phyloP scores from a whole-genome alignment of 92 coral and sea anemone species.

The Phenganax marumi region DNA sequence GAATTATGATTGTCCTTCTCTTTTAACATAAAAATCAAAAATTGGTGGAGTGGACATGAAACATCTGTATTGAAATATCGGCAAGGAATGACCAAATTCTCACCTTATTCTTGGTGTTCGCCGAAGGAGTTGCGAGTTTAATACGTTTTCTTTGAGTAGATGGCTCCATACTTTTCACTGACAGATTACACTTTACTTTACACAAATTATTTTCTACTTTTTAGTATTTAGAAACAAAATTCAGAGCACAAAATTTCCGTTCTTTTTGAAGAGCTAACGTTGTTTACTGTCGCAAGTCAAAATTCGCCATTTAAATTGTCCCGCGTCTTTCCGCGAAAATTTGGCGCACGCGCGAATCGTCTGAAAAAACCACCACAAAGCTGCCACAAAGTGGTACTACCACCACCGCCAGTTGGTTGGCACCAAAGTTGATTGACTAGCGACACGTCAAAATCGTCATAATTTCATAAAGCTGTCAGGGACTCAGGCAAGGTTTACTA shows the following conservation, averaged over 20 bases:
- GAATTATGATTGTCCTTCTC: not conserved
- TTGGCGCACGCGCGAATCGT: conserved; percentile 25
- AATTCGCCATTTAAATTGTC: conserved; percentile 22
- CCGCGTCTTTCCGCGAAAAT: conserved; percentile 32
- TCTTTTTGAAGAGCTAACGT: not conserved
- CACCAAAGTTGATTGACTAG: too few species aligned
- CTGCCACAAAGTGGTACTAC: too few species aligned
- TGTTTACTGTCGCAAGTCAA: not conserved
- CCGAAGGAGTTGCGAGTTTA: not conserved
- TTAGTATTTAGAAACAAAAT: not conserved
- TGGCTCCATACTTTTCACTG: not conserved
- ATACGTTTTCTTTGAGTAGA: not conserved
- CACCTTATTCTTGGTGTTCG: conserved; percentile 12
- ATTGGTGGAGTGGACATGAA: not conserved
- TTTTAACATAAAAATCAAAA: not conserved
- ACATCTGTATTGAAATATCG: not conserved
- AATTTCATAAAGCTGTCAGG: too few species aligned
- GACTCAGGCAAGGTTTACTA: not conserved
- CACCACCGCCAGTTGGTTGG: too few species aligned
- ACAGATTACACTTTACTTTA: not conserved
- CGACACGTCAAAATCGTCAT: too few species aligned
- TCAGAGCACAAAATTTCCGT: not conserved
- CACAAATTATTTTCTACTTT: not conserved
- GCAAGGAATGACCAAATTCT: not conserved
- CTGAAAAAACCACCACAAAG: too few species aligned